These are phyloP conservation scores for Eolophus roseicapilla DNA, from an alignment of 2,113 vertebrate species.

Conservation along the genomic window DNA sequence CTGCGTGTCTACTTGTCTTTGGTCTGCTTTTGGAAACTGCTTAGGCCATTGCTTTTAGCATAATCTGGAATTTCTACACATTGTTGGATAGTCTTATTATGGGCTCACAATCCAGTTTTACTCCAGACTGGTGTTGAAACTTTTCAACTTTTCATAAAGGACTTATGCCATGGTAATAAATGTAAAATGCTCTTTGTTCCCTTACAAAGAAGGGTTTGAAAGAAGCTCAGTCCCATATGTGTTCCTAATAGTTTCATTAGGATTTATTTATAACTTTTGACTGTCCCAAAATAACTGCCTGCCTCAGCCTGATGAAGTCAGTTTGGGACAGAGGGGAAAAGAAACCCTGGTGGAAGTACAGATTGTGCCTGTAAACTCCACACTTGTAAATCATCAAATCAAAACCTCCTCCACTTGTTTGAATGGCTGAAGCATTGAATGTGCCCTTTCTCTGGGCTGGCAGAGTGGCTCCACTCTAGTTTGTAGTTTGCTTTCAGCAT, in stretches of 20 bases:
- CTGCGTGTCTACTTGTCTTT: background rate
- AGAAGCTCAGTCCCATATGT: background rate
- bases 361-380: conserved; percentile 27
- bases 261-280: conserved; percentile 29
- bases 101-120: background rate
- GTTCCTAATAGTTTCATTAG: conserved; percentile 10
- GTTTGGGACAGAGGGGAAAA: background rate
- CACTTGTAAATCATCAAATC: background rate
- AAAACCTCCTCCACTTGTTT: background rate
- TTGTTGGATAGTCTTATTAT: background rate
- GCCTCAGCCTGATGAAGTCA: conserved; percentile 13
- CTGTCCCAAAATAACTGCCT: conserved; percentile 34
- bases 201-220: conserved; percentile 34
- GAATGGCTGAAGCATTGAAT: background rate
- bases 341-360: background rate
- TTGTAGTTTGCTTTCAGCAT: background rate
- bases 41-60: background rate
- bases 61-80: background rate
- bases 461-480: background rate
- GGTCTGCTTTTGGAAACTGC: background rate
- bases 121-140: background rate
- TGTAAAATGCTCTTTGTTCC: conserved; percentile 23
- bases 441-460: background rate
- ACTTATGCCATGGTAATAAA: background rate
- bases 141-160: conserved; percentile 7